Percentiles rank a stretch among this genome's conserved stretches.
phyloP scores from a whole-genome alignment of 2,113 vertebrate species.

The Brienomyrus longianalis region DNA sequence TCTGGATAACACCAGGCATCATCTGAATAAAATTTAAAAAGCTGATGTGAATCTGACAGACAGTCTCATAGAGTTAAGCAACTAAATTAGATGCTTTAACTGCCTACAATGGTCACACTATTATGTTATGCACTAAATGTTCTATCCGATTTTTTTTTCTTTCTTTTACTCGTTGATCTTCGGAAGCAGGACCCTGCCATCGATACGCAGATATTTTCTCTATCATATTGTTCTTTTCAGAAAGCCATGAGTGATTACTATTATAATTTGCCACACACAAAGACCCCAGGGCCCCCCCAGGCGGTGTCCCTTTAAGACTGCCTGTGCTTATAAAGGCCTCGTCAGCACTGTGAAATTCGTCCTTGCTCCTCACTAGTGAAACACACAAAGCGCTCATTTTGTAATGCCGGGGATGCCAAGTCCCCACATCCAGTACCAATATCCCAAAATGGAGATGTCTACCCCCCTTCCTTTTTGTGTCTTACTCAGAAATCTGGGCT shows the following conservation, averaged over 20 bases:
- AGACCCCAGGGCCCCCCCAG: constrained; percentile 24
- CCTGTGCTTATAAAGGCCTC: constrained; percentile 26
- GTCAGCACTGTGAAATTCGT: constrained; percentile 11
- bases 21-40: not conserved
- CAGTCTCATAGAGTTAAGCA: not conserved
- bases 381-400: constrained; percentile 52
- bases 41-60: not conserved
- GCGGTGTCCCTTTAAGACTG: constrained; percentile 27
- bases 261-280: constrained; percentile 46
- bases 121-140: not conserved
- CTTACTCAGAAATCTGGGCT: constrained; percentile 53
- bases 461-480: constrained; percentile 23
- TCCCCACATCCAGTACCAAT: constrained; percentile 23
- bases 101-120: not conserved
- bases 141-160: not conserved
- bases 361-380: constrained; percentile 12
- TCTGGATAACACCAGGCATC: not conserved
- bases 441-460: constrained; percentile 59
- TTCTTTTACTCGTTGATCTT: not conserved
- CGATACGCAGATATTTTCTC: not conserved
- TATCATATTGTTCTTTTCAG: constrained; percentile 16
- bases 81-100: not conserved
- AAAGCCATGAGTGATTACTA: constrained; percentile 37
- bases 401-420: constrained; percentile 22
- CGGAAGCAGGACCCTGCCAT: not conserved